These are phyloP conservation scores for Heliocidaris tuberculata DNA, from an alignment of 35 echinoderm and acorn worm species.

Conservation along the genomic window DNA sequence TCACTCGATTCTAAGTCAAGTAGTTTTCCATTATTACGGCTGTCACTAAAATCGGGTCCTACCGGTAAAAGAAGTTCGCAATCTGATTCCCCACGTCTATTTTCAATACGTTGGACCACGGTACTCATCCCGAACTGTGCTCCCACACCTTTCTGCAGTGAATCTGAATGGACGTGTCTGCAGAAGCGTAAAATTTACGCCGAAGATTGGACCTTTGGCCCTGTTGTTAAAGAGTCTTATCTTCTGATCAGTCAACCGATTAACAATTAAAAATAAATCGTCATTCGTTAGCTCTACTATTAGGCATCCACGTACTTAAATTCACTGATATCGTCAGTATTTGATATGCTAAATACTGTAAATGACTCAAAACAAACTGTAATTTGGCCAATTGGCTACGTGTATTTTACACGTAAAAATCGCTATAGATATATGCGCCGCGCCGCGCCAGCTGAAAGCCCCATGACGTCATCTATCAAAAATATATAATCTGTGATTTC, in stretches of 20 bases:
- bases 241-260: neutral
- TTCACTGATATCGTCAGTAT: too few relatives aligned
- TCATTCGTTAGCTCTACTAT: too few relatives aligned
- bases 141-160: neutral
- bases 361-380: too few relatives aligned
- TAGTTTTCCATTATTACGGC: neutral
- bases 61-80: constrained; percentile 11
- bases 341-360: too few relatives aligned
- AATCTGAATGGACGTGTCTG: neutral
- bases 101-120: constrained; percentile 33
- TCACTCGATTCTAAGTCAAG: constrained; percentile 37
- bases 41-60: neutral
- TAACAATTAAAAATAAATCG: neutral
- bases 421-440: neutral
- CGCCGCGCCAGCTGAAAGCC: neutral
- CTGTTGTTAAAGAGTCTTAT: neutral
- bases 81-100: constrained; percentile 3
- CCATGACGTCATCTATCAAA: neutral
- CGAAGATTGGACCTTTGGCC: neutral
- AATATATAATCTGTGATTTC: neutral
- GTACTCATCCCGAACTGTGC: constrained; percentile 26
- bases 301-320: too few relatives aligned
- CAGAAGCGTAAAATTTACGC: neutral
- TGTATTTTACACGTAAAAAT: too few relatives aligned
- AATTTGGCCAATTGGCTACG: too few relatives aligned